A percentile compares a stretch with the other conserved stretches of the same genome.
phyloP scores from a whole-genome alignment of 2,113 vertebrate genomes.

The Craseonycteris thonglongyai region DNA sequence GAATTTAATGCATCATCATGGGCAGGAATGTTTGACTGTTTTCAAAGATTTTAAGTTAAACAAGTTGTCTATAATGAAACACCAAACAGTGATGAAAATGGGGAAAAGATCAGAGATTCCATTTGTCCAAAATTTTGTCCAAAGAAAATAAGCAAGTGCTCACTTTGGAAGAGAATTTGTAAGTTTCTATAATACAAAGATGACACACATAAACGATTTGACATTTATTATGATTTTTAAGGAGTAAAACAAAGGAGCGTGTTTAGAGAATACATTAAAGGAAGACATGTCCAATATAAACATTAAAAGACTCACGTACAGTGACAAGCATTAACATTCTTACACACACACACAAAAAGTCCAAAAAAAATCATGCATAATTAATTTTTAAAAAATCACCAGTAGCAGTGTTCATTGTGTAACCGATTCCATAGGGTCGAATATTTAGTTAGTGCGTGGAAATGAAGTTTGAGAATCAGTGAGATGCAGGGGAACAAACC shows the following conservation, averaged over 20 bases:
- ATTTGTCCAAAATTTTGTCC: not conserved
- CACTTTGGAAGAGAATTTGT: not conserved
- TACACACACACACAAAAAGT: too few relatives aligned
- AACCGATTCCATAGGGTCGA: not conserved
- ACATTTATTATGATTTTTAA: not conserved
- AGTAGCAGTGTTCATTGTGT: not conserved
- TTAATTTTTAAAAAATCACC: too few relatives aligned
- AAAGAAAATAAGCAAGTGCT: not conserved
- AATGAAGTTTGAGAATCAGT: not conserved
- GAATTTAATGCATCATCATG: not conserved
- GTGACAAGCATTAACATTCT: not conserved
- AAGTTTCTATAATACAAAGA: not conserved
- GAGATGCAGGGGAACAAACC: not conserved
- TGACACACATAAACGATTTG: not conserved
- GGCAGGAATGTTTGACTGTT: not conserved
- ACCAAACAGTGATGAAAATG: not conserved
- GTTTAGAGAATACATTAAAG: not conserved
- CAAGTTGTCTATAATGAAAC: not conserved
- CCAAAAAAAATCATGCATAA: too few relatives aligned
- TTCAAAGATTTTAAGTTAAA: not conserved
- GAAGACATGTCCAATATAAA: not conserved
- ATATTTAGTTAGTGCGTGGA: not conserved
- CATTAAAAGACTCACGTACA: not conserved
- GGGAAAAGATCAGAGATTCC: not conserved
- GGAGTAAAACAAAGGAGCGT: not conserved